Evolutionary conservation across 2,113 vertebrate genomes (phyloP).

Genomic region (Corvus moneduloides): DNA sequence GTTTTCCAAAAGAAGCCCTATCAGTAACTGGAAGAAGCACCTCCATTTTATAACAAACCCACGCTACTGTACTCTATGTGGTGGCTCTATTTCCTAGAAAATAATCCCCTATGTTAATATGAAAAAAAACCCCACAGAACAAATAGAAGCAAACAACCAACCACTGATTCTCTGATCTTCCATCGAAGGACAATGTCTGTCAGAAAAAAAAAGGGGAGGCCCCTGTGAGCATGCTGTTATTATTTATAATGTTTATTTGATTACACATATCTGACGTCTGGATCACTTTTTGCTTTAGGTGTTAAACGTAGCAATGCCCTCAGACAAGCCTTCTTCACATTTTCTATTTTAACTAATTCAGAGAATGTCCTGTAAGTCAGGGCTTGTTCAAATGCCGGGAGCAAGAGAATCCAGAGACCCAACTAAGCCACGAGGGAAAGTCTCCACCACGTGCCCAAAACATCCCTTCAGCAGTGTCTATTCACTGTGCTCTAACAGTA

Average conservation of each 20-base stretch:
- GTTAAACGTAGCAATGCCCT: not conserved
- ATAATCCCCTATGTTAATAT: not conserved
- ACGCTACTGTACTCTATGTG: not conserved
- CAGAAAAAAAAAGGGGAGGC: not conserved
- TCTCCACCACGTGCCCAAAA: not conserved
- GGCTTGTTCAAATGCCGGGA: not conserved
- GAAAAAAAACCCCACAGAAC: not conserved
- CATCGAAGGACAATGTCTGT: not conserved
- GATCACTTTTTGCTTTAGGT: not conserved
- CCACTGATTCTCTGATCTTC: not conserved
- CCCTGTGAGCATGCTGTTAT: not conserved
- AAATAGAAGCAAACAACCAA: not conserved
- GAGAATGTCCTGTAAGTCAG: not conserved
- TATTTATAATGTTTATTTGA: not conserved
- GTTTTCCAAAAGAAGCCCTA: conserved; percentile 37
- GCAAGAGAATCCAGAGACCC: not conserved
- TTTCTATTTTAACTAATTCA: not conserved
- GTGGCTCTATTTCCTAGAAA: conserved; percentile 4
- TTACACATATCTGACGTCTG: rapidly evolving
- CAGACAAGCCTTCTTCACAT: not conserved
- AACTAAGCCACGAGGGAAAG: not conserved
- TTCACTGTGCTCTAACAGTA: not conserved
- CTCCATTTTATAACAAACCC: conserved; percentile 10
- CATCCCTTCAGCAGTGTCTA: not conserved
- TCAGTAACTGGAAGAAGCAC: conserved; percentile 17